Evolutionary conservation across 2,797 vertebrate species (phyloP).

Genomic region (Aldrovandia affinis): DNA sequence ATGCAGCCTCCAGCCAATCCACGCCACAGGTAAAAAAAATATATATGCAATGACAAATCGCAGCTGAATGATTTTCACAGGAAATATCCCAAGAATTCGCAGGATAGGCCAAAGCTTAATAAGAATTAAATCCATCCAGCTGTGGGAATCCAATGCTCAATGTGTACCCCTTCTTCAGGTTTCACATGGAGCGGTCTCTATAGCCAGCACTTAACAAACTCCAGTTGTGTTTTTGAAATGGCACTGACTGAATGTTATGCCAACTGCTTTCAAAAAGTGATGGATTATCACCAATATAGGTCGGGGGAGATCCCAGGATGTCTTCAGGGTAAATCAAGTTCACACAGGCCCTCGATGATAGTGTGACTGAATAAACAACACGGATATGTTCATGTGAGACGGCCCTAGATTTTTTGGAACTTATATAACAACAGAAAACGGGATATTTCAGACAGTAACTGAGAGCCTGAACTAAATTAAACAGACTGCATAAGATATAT

Average conservation of each 20-base stretch:
- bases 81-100: conserved; percentile 43
- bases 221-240: conserved; percentile 57
- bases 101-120: conserved; percentile 36
- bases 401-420: too few species aligned
- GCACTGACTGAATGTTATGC: conserved; percentile 38
- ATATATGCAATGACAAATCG: conserved; percentile 44
- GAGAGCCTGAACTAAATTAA: background rate
- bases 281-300: conserved; percentile 52
- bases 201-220: conserved; percentile 56
- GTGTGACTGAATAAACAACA: conserved; percentile 14
- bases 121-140: conserved; percentile 50
- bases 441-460: background rate
- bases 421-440: background rate
- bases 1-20: conserved; percentile 28
- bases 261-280: conserved; percentile 48
- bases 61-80: conserved; percentile 45
- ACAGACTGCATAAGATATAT: background rate
- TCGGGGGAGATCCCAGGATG: conserved; percentile 28
- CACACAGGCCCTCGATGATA: conserved; percentile 9
- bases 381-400: too few species aligned
- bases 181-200: conserved; percentile 31
- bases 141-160: conserved; percentile 40
- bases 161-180: conserved; percentile 42
- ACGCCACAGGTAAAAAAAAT: conserved; percentile 40
- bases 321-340: conserved; percentile 34